phyloP scores from a whole-genome alignment of 2,888 invertebrate genomes.

The Acleris laterana region DNA sequence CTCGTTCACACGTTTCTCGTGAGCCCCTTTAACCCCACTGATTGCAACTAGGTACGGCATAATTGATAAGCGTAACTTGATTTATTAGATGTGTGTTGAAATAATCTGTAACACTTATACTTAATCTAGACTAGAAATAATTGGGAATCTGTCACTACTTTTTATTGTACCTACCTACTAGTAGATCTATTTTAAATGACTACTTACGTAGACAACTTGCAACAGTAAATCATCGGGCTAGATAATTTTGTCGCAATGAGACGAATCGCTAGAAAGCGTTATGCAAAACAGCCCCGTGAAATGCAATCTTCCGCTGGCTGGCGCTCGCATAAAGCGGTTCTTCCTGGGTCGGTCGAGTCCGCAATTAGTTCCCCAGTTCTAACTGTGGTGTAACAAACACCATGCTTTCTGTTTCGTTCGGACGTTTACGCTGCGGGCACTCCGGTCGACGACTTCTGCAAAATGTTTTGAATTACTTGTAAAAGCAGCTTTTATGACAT shows the following conservation, averaged over 20 bases:
- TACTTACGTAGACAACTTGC: slow-evolving; percentile 26
- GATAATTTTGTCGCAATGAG: slow-evolving; percentile 42
- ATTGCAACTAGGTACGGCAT: too few relatives aligned
- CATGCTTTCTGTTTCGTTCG: slow-evolving; percentile 21
- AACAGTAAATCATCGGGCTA: slow-evolving; percentile 18
- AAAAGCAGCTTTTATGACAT: too few relatives aligned
- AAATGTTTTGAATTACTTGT: too few relatives aligned
- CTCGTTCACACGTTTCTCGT: too few relatives aligned
- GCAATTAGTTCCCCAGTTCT: slow-evolving; percentile 14
- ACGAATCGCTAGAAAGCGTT: slow-evolving; percentile 59
- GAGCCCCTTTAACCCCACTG: too few relatives aligned
- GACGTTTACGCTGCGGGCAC: not conserved
- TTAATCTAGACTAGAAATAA: too few relatives aligned
- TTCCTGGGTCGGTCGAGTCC: slow-evolving; percentile 3
- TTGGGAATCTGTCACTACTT: too few relatives aligned
- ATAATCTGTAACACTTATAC: too few relatives aligned
- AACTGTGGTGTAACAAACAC: slow-evolving; percentile 20
- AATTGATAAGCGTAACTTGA: too few relatives aligned
- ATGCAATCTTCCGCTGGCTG: slow-evolving; percentile 31
- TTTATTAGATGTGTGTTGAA: too few relatives aligned
- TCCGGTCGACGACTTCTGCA: too few relatives aligned
- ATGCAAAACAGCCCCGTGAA: slow-evolving; percentile 46
- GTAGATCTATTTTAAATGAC: not conserved
- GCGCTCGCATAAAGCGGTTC: slow-evolving; percentile 13
- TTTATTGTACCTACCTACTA: too few relatives aligned